Evolutionary conservation across 2,888 invertebrate species (phyloP), one percentile per base, ranked within the genome.

Genomic region (Scelioninae gen. 1): DNA sequence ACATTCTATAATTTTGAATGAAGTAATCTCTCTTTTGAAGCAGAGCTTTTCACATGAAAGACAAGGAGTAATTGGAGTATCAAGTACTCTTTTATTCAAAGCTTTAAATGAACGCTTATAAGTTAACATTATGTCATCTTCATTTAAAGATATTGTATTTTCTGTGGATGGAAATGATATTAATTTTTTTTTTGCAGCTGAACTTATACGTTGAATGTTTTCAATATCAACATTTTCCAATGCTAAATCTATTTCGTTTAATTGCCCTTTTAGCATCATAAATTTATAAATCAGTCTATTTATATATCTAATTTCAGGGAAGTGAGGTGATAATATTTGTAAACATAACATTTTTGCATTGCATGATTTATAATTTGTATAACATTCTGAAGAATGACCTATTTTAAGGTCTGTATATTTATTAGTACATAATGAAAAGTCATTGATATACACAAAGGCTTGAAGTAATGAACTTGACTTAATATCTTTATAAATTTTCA

Each of bases 261-360:
- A 11, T 53, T 75, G 65, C 4, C 13, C n/a, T 9, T 71, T 13
- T 9, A 69, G 43, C 38, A 45, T 51, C 16, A 32, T n/a, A 43
- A 82, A 38, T 63, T 31, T 63, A 47, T 75, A 82, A 34, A 84
- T 45, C 9, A 60, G 45, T n/a, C 29, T 43, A 6, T 45, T 43
- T 45, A 60, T 8, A 45, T 60, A 45, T 32, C 62, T n/a, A 63
- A 63, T 45, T 63, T 63, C 62, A 10, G 62, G 62, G 32, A 63
- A 63, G 32, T 55, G 55, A n/a, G 55, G 32, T 32, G 55, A 55
- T 13, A 55, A 13, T 13, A 55, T 55, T 32, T 55, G 32, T 13
- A 55, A 32, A 9, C 55, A 32, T 13, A 55, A 32, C 55, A 55
- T 55, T 55, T 55, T 55, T 55, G 51, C 5, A 51, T 51, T 23